These are phyloP conservation scores for Myrmecobius fasciatus DNA, from an alignment of 2,113 vertebrate species.

Conservation along the genomic window DNA sequence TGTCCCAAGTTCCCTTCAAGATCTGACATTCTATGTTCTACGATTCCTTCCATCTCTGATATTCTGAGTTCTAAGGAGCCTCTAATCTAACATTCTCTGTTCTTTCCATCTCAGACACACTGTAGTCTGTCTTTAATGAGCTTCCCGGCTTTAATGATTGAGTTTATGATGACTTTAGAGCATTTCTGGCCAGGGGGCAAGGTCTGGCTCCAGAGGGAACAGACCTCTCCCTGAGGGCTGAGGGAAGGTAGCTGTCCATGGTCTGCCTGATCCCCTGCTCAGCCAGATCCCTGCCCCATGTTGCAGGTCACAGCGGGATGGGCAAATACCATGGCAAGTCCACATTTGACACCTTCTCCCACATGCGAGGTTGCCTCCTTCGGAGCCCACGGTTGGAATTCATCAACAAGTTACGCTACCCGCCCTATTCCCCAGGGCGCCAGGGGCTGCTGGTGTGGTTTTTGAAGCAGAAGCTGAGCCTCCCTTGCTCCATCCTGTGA, in stretches of 20 bases:
- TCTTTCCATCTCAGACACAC: not conserved
- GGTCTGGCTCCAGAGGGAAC: too few relatives aligned
- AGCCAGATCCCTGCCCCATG: not conserved
- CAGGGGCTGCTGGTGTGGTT: slow-evolving; percentile 80
- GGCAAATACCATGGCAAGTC: slow-evolving; percentile 91
- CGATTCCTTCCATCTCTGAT: not conserved
- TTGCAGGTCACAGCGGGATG: slow-evolving; percentile 88
- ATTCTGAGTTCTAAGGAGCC: not conserved
- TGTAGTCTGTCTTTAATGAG: not conserved
- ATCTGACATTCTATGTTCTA: not conserved
- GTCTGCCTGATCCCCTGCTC: not conserved
- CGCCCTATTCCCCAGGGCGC: slow-evolving; percentile 84
- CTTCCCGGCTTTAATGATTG: not conserved
- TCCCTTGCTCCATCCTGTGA: not conserved
- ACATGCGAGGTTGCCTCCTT: slow-evolving; percentile 86
- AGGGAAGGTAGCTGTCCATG: not conserved
- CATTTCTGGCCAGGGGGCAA: not conserved
- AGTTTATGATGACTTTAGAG: not conserved
- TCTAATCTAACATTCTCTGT: not conserved
- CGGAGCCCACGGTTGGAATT: slow-evolving; percentile 84
- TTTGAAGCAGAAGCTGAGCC: not conserved
- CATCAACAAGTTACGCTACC: slow-evolving; percentile 88
- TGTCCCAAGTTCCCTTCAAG: not conserved
- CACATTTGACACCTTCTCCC: slow-evolving; percentile 91
- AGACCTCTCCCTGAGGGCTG: too few relatives aligned